These are phyloP conservation scores for Pristiophorus japonicus DNA, from an alignment of 2,113 vertebrate genomes.

Conservation along the genomic window DNA sequence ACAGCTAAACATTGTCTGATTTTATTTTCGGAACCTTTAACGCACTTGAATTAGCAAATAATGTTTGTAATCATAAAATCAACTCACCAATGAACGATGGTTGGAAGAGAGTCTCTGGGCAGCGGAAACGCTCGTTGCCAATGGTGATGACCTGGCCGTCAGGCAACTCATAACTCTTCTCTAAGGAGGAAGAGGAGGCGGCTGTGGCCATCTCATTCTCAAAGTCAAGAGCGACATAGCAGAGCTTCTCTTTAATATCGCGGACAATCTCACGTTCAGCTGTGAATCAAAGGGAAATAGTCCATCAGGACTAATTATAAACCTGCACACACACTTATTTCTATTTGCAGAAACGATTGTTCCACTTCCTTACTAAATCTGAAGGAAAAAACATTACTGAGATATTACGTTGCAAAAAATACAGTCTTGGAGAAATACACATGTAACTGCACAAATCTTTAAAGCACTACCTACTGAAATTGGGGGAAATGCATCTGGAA, in stretches of 20 bases:
- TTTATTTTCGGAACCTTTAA: background rate
- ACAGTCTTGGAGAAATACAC: background rate
- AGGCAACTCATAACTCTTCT: no score
- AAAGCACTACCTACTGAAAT: background rate
- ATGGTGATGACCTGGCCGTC: no score
- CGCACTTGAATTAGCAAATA: background rate
- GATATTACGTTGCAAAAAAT: background rate
- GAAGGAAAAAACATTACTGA: background rate
- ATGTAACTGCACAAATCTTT: background rate
- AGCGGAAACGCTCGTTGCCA: no score
- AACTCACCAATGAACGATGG: constrained; percentile 54
- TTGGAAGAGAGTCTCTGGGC: no score
- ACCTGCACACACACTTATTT: background rate
- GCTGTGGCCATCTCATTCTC: no score
- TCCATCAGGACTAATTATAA: background rate
- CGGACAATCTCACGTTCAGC: no score
- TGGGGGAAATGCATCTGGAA: background rate
- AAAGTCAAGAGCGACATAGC: no score
- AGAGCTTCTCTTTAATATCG: no score
- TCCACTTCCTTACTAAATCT: background rate
- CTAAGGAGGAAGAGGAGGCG: no score
- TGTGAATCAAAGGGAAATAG: constrained; percentile 30
- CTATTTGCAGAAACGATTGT: background rate
- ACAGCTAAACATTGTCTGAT: background rate
- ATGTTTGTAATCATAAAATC: background rate